A percentile compares a stretch with the other conserved stretches of the same genome.
phyloP scores from a whole-genome alignment of 2,888 invertebrate species.

The Megastigmus dorsalis region DNA sequence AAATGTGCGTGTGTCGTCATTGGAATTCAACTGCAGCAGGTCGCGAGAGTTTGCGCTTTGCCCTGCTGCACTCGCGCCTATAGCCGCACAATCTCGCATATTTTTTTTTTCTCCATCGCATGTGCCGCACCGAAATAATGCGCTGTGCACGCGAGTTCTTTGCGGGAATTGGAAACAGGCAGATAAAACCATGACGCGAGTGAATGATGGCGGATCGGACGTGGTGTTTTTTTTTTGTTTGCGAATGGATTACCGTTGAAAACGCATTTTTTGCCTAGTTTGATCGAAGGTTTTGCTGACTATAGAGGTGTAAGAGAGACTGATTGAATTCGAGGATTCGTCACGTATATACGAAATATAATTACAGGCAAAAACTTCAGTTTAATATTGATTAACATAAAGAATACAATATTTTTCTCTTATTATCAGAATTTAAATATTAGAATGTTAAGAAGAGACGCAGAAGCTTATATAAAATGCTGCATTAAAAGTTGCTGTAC shows the following conservation, averaged over 20 bases:
- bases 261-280: background rate
- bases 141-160: background rate
- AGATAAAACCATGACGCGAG: no score
- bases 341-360: no score
- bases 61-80: background rate
- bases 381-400: no score
- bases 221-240: no score
- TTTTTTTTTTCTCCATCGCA: background rate
- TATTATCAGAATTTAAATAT: no score
- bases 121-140: constrained; percentile 4
- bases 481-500: no score
- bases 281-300: background rate
- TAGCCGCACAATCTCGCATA: background rate
- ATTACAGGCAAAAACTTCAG: no score
- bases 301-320: background rate
- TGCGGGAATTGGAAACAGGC: constrained; percentile 28
- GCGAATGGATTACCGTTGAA: background rate
- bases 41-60: constrained; percentile 1
- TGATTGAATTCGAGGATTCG: no score
- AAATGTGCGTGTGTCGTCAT: constrained; percentile 13
- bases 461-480: no score
- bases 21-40: constrained; percentile 31
- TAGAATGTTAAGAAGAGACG: no score
- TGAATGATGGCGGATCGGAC: no score
- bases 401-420: no score